These are phyloP conservation scores for Drosophila teissieri DNA, from an alignment of 1,140 invertebrate genomes.

Conservation along the genomic window DNA sequence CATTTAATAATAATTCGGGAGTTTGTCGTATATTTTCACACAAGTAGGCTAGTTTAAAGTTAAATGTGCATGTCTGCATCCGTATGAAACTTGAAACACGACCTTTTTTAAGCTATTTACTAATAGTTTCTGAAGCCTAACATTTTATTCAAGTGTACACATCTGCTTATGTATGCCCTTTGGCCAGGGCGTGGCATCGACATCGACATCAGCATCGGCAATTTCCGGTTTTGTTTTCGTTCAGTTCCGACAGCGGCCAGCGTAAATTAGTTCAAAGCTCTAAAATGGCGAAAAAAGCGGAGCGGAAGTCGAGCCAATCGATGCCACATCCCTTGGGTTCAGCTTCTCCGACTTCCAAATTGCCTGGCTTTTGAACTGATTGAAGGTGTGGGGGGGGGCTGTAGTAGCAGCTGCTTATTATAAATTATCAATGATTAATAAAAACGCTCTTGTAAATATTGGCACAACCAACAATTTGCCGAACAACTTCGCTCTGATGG, in stretches of 20 bases:
- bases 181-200: constrained; percentile 55
- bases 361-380: constrained; percentile 14
- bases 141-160: constrained; percentile 1
- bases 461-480: constrained; percentile 18
- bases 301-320: constrained; percentile 48
- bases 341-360: not conserved
- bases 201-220: constrained; percentile 55
- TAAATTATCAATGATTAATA: constrained; percentile 75
- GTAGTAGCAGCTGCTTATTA: constrained; percentile 72
- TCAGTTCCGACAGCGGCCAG: constrained; percentile 67
- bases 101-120: too few relatives aligned
- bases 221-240: constrained; percentile 76
- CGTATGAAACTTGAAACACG: not conserved
- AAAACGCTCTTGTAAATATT: constrained; percentile 69
- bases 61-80: too few relatives aligned
- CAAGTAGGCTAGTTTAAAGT: too few relatives aligned
- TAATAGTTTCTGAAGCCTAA: not conserved
- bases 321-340: constrained; percentile 36
- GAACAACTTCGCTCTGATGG: constrained; percentile 20
- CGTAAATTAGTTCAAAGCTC: constrained; percentile 78
- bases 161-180: constrained; percentile 46
- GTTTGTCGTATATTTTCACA: too few relatives aligned
- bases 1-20: too few relatives aligned
- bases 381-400: constrained; percentile 12
- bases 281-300: constrained; percentile 49